These are phyloP conservation scores for Anthophora plumipes DNA, from an alignment of 2,888 invertebrate genomes.

Conservation along the genomic window DNA sequence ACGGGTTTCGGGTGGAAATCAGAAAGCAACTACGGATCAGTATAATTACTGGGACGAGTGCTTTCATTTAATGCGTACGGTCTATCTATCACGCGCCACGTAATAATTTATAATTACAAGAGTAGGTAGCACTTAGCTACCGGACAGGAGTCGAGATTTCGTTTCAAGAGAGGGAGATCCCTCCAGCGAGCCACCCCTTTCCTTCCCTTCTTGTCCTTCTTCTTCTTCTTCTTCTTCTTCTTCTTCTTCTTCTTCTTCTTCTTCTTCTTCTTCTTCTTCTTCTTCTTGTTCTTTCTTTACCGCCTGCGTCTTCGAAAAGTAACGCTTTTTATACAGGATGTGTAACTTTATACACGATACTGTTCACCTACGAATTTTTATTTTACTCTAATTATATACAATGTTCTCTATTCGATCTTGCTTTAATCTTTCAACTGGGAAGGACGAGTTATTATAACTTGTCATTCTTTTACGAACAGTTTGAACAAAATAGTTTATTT, in stretches of 20 bases:
- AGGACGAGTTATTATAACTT: no score
- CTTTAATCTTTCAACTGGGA: no score
- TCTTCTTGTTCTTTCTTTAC: conserved; percentile 6
- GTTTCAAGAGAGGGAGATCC: conserved; percentile 51
- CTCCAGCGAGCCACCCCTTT: conserved; percentile 24
- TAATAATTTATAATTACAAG: conserved; percentile 79
- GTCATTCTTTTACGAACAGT: no score
- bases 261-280: conserved; percentile 14
- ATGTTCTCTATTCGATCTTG: no score
- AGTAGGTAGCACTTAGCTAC: conserved; percentile 75
- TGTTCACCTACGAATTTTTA: no score
- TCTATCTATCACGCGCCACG: conserved; percentile 75
- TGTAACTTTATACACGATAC: not conserved
- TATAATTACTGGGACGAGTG: conserved; percentile 75
- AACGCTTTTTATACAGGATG: not conserved
- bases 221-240: conserved; percentile 1
- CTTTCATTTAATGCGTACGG: conserved; percentile 75
- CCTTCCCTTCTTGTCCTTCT: conserved; percentile 13
- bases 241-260: conserved; percentile 23
- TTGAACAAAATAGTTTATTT: no score
- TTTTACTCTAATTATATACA: no score
- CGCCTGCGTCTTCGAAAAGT: no score
- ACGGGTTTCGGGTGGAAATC: conserved; percentile 69
- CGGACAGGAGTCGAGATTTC: conserved; percentile 70
- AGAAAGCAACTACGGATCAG: conserved; percentile 69